These are phyloP conservation scores for Sebastes itinus DNA, from an alignment of 2,797 vertebrate species.

Conservation along the genomic window DNA sequence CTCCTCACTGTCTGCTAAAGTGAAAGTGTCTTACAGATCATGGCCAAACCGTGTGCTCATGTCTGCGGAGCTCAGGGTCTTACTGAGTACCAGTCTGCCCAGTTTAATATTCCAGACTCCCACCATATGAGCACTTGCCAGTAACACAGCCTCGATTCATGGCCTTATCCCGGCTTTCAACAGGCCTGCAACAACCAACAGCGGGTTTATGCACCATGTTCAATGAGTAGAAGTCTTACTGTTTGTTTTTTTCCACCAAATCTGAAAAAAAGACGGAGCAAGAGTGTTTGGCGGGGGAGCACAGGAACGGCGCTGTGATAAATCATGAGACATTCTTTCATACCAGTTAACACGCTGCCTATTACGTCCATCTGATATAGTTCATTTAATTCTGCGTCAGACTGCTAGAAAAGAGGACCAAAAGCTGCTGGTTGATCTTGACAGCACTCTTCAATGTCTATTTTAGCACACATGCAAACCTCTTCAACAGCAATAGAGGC, in stretches of 20 bases:
- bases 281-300: constrained; percentile 23
- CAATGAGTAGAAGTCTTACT: not conserved
- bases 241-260: constrained; percentile 19
- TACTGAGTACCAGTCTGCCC: constrained; percentile 33
- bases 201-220: not conserved
- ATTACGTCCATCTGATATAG: not conserved
- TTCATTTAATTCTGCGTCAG: not conserved
- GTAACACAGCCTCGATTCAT: constrained; percentile 25
- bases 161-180: constrained; percentile 26
- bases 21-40: constrained; percentile 42
- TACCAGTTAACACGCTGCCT: not conserved
- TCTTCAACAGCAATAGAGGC: not conserved
- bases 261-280: constrained; percentile 3
- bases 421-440: not conserved
- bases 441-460: not conserved
- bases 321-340: constrained; percentile 13
- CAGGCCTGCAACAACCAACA: constrained; percentile 2
- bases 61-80: constrained; percentile 52
- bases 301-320: constrained; percentile 3
- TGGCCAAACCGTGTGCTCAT: constrained; percentile 47
- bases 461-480: not conserved
- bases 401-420: not conserved
- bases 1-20: constrained; percentile 38
- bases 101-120: constrained; percentile 51
- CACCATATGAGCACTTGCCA: constrained; percentile 23